A percentile compares a stretch with the other conserved stretches of the same genome.
phyloP scores from a whole-genome alignment of 2,113 vertebrate genomes.

The Onychostruthus taczanowskii region DNA sequence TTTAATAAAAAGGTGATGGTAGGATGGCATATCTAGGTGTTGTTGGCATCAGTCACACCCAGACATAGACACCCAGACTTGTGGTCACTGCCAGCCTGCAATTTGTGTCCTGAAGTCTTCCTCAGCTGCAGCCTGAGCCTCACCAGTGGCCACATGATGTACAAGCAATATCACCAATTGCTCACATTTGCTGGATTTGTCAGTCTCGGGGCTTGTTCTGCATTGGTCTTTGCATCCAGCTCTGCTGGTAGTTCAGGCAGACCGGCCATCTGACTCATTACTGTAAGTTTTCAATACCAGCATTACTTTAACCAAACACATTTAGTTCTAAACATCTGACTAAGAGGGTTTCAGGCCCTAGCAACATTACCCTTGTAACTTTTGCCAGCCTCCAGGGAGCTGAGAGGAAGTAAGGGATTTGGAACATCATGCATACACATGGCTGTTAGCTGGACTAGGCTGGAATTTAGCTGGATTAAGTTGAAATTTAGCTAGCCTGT shows the following conservation, averaged over 20 bases:
- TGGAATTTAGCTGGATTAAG: background rate
- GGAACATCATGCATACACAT: background rate
- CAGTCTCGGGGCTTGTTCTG: background rate
- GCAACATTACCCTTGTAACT: background rate
- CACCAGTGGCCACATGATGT: accelerated
- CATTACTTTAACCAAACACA: background rate
- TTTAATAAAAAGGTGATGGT: background rate
- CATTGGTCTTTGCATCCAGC: background rate
- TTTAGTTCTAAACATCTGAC: background rate
- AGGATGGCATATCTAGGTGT: background rate
- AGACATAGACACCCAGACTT: background rate
- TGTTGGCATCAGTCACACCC: background rate
- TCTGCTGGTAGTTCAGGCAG: background rate
- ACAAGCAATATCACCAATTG: background rate
- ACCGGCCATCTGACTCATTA: background rate
- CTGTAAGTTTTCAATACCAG: background rate
- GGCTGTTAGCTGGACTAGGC: background rate
- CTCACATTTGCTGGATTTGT: background rate
- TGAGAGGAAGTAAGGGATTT: background rate
- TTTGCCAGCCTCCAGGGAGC: background rate
- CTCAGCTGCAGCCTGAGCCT: background rate
- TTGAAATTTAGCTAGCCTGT: background rate
- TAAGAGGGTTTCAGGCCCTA: background rate
- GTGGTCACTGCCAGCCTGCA: background rate
- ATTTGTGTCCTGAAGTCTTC: background rate